These are phyloP conservation scores for Tachina fera DNA, from an alignment of 2,888 invertebrate species.

Conservation along the genomic window DNA sequence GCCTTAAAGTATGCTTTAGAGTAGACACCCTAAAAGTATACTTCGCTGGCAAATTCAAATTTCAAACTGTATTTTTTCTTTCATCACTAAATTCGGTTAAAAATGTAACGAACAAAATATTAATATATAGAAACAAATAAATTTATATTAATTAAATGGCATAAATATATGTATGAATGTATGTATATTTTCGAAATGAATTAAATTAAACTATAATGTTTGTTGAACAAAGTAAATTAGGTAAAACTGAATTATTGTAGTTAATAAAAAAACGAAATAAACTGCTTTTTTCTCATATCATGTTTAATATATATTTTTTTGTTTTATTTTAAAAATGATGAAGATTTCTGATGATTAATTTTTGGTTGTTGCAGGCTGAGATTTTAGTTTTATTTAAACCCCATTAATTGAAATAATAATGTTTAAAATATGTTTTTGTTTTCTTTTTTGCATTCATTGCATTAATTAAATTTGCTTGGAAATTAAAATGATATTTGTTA, in stretches of 20 bases:
- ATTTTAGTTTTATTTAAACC: conserved; percentile 70
- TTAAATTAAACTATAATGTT: conserved; percentile 61
- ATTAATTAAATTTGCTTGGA: conserved; percentile 59
- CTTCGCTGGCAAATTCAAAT: not conserved
- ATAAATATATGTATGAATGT: conserved; percentile 21
- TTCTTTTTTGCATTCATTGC: conserved; percentile 49
- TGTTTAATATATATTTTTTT: conserved; percentile 55
- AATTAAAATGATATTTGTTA: conserved; percentile 66
- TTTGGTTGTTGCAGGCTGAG: conserved; percentile 83
- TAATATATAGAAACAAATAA: conserved; percentile 15
- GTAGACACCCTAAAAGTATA: not conserved
- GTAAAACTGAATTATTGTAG: conserved; percentile 64
- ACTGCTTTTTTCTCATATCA: conserved; percentile 66
- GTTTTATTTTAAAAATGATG: conserved; percentile 57
- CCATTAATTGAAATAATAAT: conserved; percentile 62
- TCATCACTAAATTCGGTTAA: not conserved
- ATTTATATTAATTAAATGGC: conserved; percentile 19
- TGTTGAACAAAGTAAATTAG: conserved; percentile 66
- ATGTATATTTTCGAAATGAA: conserved; percentile 36
- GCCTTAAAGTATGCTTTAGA: not conserved
- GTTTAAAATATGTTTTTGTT: conserved; percentile 39
- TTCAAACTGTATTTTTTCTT: conserved; percentile 23
- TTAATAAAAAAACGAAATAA: conserved; percentile 74
- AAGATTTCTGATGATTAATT: conserved; percentile 72
- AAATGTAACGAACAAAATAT: conserved; percentile 16